These are phyloP conservation scores for Dryadula phaetusa DNA, from an alignment of 2,888 invertebrate species.

Conservation along the genomic window DNA sequence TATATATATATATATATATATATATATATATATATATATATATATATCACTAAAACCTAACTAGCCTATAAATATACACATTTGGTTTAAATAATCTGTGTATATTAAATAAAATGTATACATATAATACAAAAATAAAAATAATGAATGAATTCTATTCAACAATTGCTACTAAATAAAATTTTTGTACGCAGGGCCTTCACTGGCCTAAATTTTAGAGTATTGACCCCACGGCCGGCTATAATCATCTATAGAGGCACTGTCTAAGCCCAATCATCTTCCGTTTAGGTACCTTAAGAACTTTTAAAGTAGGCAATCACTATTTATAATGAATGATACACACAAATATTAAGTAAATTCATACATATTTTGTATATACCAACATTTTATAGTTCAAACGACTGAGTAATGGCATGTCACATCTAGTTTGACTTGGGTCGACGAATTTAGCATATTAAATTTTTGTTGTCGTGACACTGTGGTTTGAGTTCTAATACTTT, in stretches of 20 bases:
- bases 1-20: no score
- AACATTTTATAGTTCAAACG: slow-evolving; percentile 62
- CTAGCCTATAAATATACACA: no score
- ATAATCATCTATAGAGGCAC: slow-evolving; percentile 15
- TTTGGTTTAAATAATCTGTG: no score
- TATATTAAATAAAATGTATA: no score
- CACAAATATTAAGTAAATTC: neutral
- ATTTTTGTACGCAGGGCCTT: slow-evolving; percentile 53
- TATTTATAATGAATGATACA: slow-evolving; percentile 20
- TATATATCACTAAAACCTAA: no score
- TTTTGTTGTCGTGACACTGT: slow-evolving; percentile 64
- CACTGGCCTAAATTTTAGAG: slow-evolving; percentile 59
- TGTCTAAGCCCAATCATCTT: slow-evolving; percentile 26
- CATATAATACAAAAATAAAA: no score
- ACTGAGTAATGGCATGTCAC: slow-evolving; percentile 62
- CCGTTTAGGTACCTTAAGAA: slow-evolving; percentile 6
- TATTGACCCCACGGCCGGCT: slow-evolving; percentile 64
- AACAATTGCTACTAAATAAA: slow-evolving; percentile 48
- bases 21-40: no score
- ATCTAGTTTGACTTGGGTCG: slow-evolving; percentile 68
- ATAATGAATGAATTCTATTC: slow-evolving; percentile 19
- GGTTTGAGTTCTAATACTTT: slow-evolving; percentile 73
- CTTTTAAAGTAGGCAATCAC: slow-evolving; percentile 2
- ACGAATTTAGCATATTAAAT: slow-evolving; percentile 76
- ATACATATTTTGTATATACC: slow-evolving; percentile 8